phyloP scores from a whole-genome alignment of 92 coral and sea anemone species.

The Blastomussa wellsi region DNA sequence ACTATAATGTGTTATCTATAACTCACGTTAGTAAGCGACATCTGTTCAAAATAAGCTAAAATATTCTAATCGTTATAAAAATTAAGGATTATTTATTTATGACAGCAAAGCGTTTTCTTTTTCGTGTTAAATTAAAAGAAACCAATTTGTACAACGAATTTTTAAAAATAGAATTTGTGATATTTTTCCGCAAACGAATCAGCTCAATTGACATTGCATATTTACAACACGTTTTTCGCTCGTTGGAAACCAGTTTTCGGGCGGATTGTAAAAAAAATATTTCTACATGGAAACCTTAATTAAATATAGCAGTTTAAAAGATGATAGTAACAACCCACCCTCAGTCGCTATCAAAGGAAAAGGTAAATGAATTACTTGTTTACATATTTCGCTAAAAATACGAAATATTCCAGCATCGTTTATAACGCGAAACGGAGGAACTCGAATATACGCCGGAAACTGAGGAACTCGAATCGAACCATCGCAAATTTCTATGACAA shows the following conservation, averaged over 20 bases:
- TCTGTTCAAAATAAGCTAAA: not conserved
- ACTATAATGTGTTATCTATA: not conserved
- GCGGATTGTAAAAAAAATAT: not conserved
- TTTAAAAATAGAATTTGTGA: not conserved
- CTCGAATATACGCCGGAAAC: not conserved
- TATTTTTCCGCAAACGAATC: not conserved
- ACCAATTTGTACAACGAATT: not conserved
- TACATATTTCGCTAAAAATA: not conserved
- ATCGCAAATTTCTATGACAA: conserved; percentile 8
- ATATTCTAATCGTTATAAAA: not conserved
- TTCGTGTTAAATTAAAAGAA: not conserved
- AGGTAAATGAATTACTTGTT: not conserved
- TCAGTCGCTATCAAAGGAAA: not conserved
- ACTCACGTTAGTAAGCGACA: not conserved
- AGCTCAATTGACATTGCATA: conserved; percentile 14
- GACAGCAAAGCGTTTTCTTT: not conserved
- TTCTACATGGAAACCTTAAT: not conserved
- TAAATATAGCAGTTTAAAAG: not conserved
- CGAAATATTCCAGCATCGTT: not conserved
- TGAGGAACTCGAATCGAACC: not conserved
- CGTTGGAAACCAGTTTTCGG: conserved; percentile 13
- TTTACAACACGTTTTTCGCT: conserved; percentile 6
- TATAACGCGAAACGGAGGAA: not conserved
- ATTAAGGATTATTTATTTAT: not conserved
- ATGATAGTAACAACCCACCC: not conserved